Base-by-base conservation (phyloP, 1,140 invertebrate species). In the Ostrea edulis region DNA sequence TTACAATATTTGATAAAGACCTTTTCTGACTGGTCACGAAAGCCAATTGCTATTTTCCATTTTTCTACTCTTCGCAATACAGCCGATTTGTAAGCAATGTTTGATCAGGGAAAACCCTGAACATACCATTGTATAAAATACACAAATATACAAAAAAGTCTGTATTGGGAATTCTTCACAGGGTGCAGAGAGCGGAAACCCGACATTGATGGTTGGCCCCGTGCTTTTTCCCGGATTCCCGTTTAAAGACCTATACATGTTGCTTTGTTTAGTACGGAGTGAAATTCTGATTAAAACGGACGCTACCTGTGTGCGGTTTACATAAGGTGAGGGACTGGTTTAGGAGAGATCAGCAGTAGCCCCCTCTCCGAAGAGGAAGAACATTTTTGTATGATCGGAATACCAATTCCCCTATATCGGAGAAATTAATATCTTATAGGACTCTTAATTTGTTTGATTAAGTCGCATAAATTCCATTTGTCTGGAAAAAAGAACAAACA, bases 1-100 rank as follows among this genome's bases (percentile, higher is more conserved):
- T 71, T 71, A 71, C 68, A 71, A 71, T 25, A 71, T 71, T 25
- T 29, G 14, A 71, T 71, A 71, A 71, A 71, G 25, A 71, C 25
- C 68, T 71, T 71, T 71, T 71, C 58, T 62, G 58, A 71, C 29
- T 71, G 68, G 68, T 71, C 68, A 71, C 68, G 68, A 35, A 25
- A 71, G 68, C 29, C 22, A 71, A 29, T 71, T 71, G 68, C 68
- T 29, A 71, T 25, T 71, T 71, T 71, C 68, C 29, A 71, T 71
- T 71, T 71, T 71, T 14, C 68, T 12, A 25, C 12, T 71, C 68
- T 25, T 71, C 68, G 68, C 68, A 35, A 35, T 29, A 71, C 25
- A 71, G 68, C 25, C 8, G 29, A 29, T 29, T 71, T 71, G 68
- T 29, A 71, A 71, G 29, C 68, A 14, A 25, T 71, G 68, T 71